Base-by-base conservation (phyloP, 2,797 vertebrate species). In the Danio tinwini region DNA sequence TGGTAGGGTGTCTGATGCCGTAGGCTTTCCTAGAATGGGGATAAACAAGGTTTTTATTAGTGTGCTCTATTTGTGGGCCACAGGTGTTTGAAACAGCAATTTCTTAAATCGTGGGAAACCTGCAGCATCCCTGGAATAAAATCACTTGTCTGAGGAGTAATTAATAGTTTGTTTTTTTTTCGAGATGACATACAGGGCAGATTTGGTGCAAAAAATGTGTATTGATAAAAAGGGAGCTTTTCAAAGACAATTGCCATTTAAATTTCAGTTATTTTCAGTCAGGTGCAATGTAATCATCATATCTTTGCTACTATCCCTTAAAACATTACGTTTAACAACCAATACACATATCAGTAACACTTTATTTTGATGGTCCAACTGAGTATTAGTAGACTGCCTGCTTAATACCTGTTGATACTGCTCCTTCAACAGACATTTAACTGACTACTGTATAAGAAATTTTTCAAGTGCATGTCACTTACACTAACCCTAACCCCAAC, bases 21-120 rank as follows among this genome's bases (percentile, higher is more conserved):
- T 59, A 76, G 68, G 76, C 58, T 81, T 44, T 62, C 65, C 74
- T 78, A 70, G 62, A 69, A 75, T 65, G 55, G 67, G 74, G 80
- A 82, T 82, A 82, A 86, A 84, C 80, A 77, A 50, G 63, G 74
- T 77, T 82, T 83, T 82, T 82, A 86, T 81, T 81, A 62, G 74
- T 59, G 53, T 16, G 73, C 12, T 69, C 68, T 78, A 59, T 84
- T 83, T 84, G 40, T 76, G 80, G 76, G 62, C 81, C 61, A 77
- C 79, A 61, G 76, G 80, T 86, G 84, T 86, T 81, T 83, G 45
- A 82, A 82, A 85, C 44, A 86, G 72, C 83, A 83, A 83, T 86
- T 83, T 85, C 71, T 75, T 84, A 84, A 81, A 81, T 83, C 10
- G 69, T 67, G 64, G 77, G 75, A 82, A 80, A 73, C 76, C 64